Conservation (phyloP, 2,797 vertebrate genomes). For the Pipistrellus nathusii region DNA sequence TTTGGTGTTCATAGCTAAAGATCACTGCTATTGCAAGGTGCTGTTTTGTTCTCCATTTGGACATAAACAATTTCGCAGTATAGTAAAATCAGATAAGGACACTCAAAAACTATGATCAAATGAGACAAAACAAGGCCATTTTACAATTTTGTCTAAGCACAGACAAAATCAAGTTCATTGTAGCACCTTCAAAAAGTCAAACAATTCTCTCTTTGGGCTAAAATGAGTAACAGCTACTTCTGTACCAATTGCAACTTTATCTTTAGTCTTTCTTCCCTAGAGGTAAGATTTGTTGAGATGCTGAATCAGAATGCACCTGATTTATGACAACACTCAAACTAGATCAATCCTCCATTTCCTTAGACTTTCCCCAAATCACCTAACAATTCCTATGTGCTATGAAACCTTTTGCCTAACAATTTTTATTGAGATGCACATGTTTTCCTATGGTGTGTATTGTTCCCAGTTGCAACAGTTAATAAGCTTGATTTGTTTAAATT, state of each 20-base stretch:
- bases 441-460: not conserved
- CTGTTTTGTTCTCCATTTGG: not conserved
- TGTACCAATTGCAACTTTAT: not conserved
- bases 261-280: not conserved
- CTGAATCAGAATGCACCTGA: not conserved
- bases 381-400: not conserved
- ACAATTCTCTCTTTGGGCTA: not conserved
- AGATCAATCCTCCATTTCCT: not conserved
- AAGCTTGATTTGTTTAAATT: not conserved
- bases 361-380: not conserved
- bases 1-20: not conserved
- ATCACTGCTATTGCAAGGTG: not conserved
- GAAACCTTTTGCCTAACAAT: not conserved
- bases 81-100: not conserved
- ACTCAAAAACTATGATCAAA: not conserved
- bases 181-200: not conserved
- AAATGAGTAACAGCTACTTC: not conserved
- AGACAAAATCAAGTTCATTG: not conserved
- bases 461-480: not conserved
- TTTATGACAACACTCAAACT: not conserved
- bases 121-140: not conserved
- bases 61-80: conserved; percentile 21
- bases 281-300: not conserved
- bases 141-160: not conserved
- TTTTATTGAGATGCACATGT: not conserved